Base-by-base conservation (phyloP, 2,888 invertebrate species). In the Apoda limacodes region DNA sequence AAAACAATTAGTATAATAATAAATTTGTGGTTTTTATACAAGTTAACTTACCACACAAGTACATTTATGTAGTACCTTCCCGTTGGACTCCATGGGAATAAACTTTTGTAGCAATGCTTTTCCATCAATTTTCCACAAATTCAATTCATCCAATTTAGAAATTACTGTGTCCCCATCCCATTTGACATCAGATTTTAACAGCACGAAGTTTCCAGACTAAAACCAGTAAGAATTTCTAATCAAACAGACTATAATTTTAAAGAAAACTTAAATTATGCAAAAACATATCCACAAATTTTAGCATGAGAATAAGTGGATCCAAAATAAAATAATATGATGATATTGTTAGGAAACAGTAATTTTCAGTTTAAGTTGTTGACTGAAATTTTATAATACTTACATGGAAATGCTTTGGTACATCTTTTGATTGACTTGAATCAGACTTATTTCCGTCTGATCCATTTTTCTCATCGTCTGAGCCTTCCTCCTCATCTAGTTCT, bases 41-140 rank as follows among this genome's bases (percentile, higher is more conserved):
- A n/a, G n/a, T 21, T 25, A 32, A 64, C 83, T 76, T 57, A 85
- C 85, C 55, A 84, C 84, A 55, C 85, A 85, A 48, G 85, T 85
- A 51, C 84, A 85, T 60, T 83, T 84, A 59, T 85, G 85, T 32
- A 84, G 60, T 23, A 72, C 60, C 55, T 80, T 82, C 37, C 83
- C 84, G 61, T 71, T 81, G 38, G 83, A 81, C 56, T 84, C 82
- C 69, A 84, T 82, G 19, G 86, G 83, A 47, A 87, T 84, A 64
- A 84, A 88, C 55, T 88, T 87, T 55, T 87, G 87, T 46, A 88
- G 59, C 52, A 88, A 74, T 38, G 85, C 83, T 53, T 86, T 86
- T 23, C 84, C 85, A 65, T 88, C 88, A 40, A 88, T 85, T 67
- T 85, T 85, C 88, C 88, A 88, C 52, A 88, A 75, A 44, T 86